Percentiles rank a stretch among this genome's conserved stretches.
Conservation (phyloP, 2,797 vertebrate genomes). For the Propithecus deckenii region DNA sequence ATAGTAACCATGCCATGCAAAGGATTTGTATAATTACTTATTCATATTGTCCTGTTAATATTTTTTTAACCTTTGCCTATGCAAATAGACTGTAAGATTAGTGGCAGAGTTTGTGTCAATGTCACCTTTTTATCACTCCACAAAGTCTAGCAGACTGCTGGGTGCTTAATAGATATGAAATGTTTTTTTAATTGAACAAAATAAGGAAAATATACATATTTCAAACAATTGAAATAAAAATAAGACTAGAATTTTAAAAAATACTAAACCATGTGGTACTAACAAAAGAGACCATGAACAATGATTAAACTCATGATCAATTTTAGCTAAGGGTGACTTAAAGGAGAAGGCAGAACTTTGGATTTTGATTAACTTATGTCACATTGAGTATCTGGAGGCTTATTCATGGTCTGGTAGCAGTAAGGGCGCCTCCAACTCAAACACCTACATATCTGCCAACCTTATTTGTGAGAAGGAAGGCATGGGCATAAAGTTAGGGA, state of each 20-base stretch:
- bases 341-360: not conserved
- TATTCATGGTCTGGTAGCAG: not conserved
- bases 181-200: not conserved
- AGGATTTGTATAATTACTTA: not conserved
- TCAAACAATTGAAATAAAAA: constrained; percentile 2
- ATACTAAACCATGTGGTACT: not conserved
- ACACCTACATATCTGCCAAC: not conserved
- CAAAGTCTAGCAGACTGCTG: not conserved
- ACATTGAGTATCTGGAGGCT: not conserved
- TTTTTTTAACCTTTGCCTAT: not conserved
- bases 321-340: not conserved
- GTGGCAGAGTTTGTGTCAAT: not conserved
- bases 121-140: not conserved
- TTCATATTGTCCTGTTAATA: not conserved
- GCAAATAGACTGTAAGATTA: not conserved
- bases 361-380: not conserved
- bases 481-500: not conserved
- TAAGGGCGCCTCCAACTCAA: not conserved
- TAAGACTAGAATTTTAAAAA: not conserved
- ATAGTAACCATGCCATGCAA: not conserved
- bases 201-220: not conserved
- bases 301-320: not conserved
- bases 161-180: not conserved
- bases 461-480: not conserved
- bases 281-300: not conserved